Conservation (phyloP, 2,113 vertebrate species). For the Pygathrix nemaeus region DNA sequence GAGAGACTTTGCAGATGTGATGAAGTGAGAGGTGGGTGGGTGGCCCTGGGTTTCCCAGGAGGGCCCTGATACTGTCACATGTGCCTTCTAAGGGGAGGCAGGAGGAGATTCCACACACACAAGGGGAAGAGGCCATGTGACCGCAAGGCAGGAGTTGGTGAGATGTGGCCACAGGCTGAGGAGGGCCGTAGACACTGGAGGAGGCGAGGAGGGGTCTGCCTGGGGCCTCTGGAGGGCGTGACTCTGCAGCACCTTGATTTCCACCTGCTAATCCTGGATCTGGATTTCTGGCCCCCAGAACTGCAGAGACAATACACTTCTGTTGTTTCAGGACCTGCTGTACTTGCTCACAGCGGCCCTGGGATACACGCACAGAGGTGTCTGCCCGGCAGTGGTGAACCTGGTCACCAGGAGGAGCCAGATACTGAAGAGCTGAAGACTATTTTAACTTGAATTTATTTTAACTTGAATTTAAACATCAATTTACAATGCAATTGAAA, state of each 20-base stretch:
- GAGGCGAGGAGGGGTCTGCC: neutral
- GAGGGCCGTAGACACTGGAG: neutral
- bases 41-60: neutral
- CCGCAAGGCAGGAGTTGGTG: neutral
- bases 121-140: neutral
- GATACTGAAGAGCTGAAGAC: neutral
- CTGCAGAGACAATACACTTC: neutral
- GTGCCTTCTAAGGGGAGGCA: neutral
- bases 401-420: neutral
- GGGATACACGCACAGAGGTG: rapidly evolving
- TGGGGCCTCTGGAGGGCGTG: rapidly evolving
- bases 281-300: neutral
- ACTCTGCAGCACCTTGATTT: too few relatives aligned
- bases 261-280: neutral
- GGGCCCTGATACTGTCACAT: neutral
- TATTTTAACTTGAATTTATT: neutral
- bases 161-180: too few relatives aligned
- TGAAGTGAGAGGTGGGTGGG: neutral
- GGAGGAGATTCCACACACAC: neutral
- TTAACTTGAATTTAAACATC: neutral
- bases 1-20: neutral
- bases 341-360: neutral
- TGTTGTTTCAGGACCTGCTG: neutral
- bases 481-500: neutral
- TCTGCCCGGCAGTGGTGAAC: neutral